Evolutionary conservation across 2,888 invertebrate genomes (phyloP).

Genomic region (Polymixis lichenea): DNA sequence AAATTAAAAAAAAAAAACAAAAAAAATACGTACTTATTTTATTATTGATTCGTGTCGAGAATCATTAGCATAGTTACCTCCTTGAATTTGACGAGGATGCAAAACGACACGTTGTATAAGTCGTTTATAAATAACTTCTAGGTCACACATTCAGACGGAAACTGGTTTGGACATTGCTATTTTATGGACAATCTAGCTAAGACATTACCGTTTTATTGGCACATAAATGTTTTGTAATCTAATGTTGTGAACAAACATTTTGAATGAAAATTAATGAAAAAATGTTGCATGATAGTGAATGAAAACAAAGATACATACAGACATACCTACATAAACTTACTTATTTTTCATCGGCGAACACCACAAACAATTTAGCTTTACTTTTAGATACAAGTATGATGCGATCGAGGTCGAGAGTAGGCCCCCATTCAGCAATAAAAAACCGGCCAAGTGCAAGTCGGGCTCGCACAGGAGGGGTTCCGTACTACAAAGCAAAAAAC

Average conservation of each 20-base stretch:
- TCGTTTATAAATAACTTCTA: conserved; percentile 31
- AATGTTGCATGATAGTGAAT: not conserved
- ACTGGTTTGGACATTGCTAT: not conserved
- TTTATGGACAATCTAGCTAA: not conserved
- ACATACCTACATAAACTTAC: not conserved
- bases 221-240: not conserved
- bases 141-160: conserved; percentile 42
- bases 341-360: not conserved
- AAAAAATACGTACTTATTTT: too few species aligned
- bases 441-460: too few species aligned
- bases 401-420: too few species aligned
- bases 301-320: not conserved
- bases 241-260: not conserved
- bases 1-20: too few species aligned
- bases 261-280: not conserved
- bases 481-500: too few species aligned
- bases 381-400: too few species aligned
- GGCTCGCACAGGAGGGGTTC: too few species aligned
- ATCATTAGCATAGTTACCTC: too few species aligned
- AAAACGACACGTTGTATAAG: too few species aligned
- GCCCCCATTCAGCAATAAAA: too few species aligned
- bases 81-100: too few species aligned
- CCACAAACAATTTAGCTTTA: not conserved
- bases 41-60: too few species aligned
- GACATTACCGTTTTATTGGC: not conserved